Percentiles rank a stretch among this genome's conserved stretches.
These are phyloP conservation scores for Ramphastos sulfuratus DNA, from an alignment of 2,113 vertebrate species.

Conservation along the genomic window DNA sequence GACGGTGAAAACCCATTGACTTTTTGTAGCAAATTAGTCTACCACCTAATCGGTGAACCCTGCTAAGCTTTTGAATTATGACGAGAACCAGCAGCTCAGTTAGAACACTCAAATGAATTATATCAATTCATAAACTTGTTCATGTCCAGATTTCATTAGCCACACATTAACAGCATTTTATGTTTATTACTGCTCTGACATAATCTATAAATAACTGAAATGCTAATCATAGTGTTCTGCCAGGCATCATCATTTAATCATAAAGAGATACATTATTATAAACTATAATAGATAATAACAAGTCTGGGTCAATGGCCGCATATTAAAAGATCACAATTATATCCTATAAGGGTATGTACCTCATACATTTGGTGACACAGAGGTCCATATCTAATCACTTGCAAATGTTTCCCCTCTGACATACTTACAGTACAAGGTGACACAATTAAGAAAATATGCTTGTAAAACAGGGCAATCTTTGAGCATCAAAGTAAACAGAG, in stretches of 20 bases:
- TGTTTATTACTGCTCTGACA: constrained; percentile 98
- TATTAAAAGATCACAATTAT: constrained; percentile 95
- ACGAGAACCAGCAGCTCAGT: constrained; percentile 84
- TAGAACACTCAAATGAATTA: constrained; percentile 94
- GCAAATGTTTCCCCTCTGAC: constrained; percentile 86
- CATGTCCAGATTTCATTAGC: constrained; percentile 99
- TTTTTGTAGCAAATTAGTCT: constrained; percentile 93
- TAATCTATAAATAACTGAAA: constrained; percentile 98
- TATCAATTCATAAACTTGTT: constrained; percentile 98
- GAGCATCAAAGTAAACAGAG: constrained; percentile 85
- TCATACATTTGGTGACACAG: constrained; percentile 83
- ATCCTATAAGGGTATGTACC: constrained; percentile 88
- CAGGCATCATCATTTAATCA: constrained; percentile 88
- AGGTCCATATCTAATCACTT: constrained; percentile 85
- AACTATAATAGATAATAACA: constrained; percentile 96
- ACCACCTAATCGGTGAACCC: constrained; percentile 92
- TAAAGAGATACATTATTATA: constrained; percentile 97
- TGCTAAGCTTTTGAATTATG: constrained; percentile 95
- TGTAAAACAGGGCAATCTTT: constrained; percentile 86
- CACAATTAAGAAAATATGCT: constrained; percentile 87
- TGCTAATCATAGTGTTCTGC: constrained; percentile 90
- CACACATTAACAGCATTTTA: constrained; percentile 96
- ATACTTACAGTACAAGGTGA: constrained; percentile 82
- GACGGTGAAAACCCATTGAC: constrained; percentile 89
- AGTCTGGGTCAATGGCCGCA: constrained; percentile 91